Evolutionary conservation across 1,140 invertebrate species (phyloP), one percentile per base, ranked within the genome.

Genomic region (Odontomachus brunneus): DNA sequence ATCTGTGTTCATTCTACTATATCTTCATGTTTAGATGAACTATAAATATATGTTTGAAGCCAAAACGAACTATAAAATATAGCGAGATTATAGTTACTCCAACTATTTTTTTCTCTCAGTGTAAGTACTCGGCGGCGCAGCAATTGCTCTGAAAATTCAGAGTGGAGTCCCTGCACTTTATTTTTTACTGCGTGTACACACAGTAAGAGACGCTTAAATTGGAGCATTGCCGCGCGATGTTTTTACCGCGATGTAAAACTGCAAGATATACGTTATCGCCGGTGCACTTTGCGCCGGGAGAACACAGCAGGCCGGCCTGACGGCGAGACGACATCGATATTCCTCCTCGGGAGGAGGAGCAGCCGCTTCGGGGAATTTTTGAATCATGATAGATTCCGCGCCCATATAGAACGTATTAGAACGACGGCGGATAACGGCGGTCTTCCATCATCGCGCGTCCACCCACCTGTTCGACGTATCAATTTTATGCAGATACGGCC

Each of bases 381-480:
- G 75, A 80, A 80, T 80, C 53, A 44, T 69, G 75, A 78, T 78
- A 69, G 63, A 78, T 78, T 44, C 17, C 22, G 33, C 65, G n/a
- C 51, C 49, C n/a, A n/a, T n/a, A n/a, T 55, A 65, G 33, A 69
- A 78, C 75, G 48, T 78, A 78, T 78, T 78, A 78, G n/a, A n/a
- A n/a, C 75, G 29, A 53, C 29, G 62, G 12, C 17, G 69, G 75
- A 78, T 78, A 78, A 78, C 75, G 38, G 75, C 33, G 75, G 49
- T 69, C 63, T 69, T 78, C 75, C 53, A 78, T 78, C 75, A 78
- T 78, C 75, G 29, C 48, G n/a, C 38, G 49, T 78, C 65, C 63
- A 78, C 63, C 63, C 75, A 78, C 75, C 75, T 78, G 75, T 78
- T 78, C 33, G 75, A 78, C 63, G 65, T 44, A 78, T 78, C 75